These are phyloP conservation scores for Melieria omissa DNA, from an alignment of 2,888 invertebrate genomes.

Conservation along the genomic window DNA sequence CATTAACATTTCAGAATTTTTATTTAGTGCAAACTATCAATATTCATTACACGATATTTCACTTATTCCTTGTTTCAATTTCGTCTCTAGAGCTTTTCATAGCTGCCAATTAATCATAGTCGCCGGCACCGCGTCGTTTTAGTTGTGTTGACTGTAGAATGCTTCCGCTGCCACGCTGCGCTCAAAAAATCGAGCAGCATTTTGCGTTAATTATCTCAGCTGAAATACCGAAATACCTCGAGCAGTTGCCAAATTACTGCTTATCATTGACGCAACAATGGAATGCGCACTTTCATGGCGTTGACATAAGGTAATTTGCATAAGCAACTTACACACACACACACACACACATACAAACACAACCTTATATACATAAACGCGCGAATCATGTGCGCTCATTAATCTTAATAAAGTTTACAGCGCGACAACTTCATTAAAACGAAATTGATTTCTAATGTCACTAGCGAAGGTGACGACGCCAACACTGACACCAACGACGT, in stretches of 20 bases:
- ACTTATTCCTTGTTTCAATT: conserved; percentile 3
- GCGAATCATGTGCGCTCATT: conserved; percentile 40
- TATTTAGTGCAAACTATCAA: conserved; percentile 24
- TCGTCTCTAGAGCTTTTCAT: not conserved
- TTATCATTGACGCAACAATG: conserved; percentile 21
- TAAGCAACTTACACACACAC: conserved; percentile 25
- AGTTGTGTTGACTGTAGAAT: not conserved
- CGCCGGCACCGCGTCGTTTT: conserved; percentile 6
- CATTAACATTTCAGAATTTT: too few relatives aligned
- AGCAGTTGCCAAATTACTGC: not conserved
- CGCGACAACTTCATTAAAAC: conserved; percentile 45
- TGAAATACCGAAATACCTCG: conserved; percentile 19
- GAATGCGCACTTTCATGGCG: conserved; percentile 21
- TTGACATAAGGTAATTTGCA: conserved; percentile 33
- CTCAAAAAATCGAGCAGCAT: conserved; percentile 2
- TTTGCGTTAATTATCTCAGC: conserved; percentile 20
- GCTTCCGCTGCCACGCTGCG: not conserved
- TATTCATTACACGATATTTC: conserved; percentile 27
- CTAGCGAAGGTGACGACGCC: conserved; percentile 17
- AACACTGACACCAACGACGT: too few relatives aligned
- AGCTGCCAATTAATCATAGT: conserved; percentile 29
- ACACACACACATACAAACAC: not conserved
- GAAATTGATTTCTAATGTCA: conserved; percentile 43
- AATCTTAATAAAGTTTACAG: conserved; percentile 48
- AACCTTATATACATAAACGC: conserved; percentile 6